phyloP scores from a whole-genome alignment of 2,888 invertebrate genomes.

The Girardia tigrina region DNA sequence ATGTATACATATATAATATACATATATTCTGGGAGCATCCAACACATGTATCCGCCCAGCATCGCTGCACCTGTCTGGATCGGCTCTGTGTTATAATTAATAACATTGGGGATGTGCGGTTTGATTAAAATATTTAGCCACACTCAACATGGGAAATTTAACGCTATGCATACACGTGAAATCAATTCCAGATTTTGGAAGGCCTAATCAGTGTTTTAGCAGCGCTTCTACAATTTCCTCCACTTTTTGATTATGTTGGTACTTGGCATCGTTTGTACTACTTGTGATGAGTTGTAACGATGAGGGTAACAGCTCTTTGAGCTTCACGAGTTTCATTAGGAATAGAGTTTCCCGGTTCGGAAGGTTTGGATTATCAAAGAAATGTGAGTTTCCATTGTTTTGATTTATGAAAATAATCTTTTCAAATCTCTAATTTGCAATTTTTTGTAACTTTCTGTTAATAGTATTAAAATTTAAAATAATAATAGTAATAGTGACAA shows the following conservation, averaged over 20 bases:
- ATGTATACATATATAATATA: background rate
- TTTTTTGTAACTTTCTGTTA: too few relatives aligned
- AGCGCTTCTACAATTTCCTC: background rate
- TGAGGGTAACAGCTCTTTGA: background rate
- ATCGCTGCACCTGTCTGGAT: slow-evolving; percentile 1
- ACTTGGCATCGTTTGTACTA: background rate
- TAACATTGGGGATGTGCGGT: slow-evolving; percentile 20
- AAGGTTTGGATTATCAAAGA: slow-evolving; percentile 9
- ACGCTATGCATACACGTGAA: slow-evolving; percentile 19
- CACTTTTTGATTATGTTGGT: slow-evolving; percentile 2
- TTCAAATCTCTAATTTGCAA: too few relatives aligned
- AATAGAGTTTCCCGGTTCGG: background rate
- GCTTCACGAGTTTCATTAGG: slow-evolving; percentile 8
- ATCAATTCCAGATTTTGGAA: background rate
- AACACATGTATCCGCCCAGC: background rate
- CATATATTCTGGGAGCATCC: background rate
- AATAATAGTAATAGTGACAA: too few relatives aligned
- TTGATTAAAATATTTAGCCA: slow-evolving; percentile 23
- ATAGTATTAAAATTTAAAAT: too few relatives aligned
- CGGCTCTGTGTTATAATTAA: slow-evolving; percentile 16
- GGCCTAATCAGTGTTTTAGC: background rate
- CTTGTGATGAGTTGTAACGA: background rate
- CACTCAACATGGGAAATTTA: slow-evolving; percentile 12
- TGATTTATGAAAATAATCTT: too few relatives aligned
- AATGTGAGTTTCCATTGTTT: too few relatives aligned